Evolutionary conservation across 2,888 invertebrate species (phyloP), one percentile per base, ranked within the genome.

Genomic region (Lepidochitona cinerea): DNA sequence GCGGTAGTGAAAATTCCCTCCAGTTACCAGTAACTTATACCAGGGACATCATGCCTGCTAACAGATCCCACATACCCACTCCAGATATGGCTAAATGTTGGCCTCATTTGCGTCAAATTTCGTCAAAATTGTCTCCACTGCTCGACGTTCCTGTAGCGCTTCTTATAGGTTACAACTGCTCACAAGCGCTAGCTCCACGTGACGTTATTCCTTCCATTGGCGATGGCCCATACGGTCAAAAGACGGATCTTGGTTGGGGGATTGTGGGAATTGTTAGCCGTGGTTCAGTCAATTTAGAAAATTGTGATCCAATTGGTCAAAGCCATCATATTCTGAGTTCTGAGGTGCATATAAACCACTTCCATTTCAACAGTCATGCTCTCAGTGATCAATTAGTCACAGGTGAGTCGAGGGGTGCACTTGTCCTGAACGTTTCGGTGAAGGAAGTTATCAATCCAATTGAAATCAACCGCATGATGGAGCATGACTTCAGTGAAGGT

Each of bases 121-220:
- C 76, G 29, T 32, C 72, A 41, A 68, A 76, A 41, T 49, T 81
- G 7, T 35, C 52, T 35, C 70, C 72, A 36, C 26, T 72, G 32
- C 33, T 65, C 26, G 64, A 78, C 7, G 78, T 74, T 54, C 77
- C 78, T 18, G 71, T 80, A 37, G 80, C 73, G 9, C 65, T 81
- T 1, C 37, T 81, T 29, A 77, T 83, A 12, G 81, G 81, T 0
- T 80, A 80, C 52, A 79, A 80, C 68, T 83, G 81, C 64, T 59
- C 79, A 33, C 37, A 66, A 23, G 83, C 81, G 12, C 54, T 81
- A 12, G 37, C 70, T 6, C 83, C 6, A n/a, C n/a, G n/a, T n/a
- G n/a, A n/a, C n/a, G n/a, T n/a, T n/a, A n/a, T n/a, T n/a, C n/a
- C n/a, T n/a, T n/a, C n/a, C n/a, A n/a, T n/a, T n/a, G n/a, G n/a